Conservation (phyloP, 2,888 invertebrate species). For the Thysanoteuthis rhombus region DNA sequence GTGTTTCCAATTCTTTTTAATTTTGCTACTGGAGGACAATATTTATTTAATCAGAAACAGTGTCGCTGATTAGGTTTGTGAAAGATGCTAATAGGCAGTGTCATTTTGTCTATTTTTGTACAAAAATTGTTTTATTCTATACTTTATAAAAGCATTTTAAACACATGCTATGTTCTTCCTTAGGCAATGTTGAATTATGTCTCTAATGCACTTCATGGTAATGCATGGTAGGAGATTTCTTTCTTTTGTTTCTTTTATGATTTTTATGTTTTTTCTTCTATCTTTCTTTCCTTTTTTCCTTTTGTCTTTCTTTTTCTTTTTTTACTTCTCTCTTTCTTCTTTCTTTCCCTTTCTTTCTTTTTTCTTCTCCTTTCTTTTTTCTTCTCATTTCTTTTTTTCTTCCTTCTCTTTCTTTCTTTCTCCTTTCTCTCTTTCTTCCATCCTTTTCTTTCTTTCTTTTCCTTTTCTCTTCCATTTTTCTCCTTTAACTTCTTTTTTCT, state of each 20-base stretch:
- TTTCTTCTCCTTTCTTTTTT: neutral
- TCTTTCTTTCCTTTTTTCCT: neutral
- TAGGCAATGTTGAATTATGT: too few relatives aligned
- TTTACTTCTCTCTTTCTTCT: neutral
- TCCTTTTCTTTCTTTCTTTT: neutral
- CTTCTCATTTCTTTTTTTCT: neutral
- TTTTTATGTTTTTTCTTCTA: too few relatives aligned
- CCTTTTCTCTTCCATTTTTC: neutral
- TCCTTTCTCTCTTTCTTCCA: neutral
- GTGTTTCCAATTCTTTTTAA: too few relatives aligned
- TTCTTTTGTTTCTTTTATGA: too few relatives aligned
- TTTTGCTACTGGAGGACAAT: too few relatives aligned
- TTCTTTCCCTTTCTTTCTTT: neutral
- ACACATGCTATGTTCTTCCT: too few relatives aligned
- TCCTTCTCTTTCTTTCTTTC: neutral
- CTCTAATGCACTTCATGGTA: too few relatives aligned
- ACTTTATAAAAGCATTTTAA: too few relatives aligned
- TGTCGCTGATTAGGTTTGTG: too few relatives aligned
- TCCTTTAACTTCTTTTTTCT: neutral
- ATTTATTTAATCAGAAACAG: too few relatives aligned
- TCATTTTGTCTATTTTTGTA: neutral
- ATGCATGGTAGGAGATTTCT: too few relatives aligned
- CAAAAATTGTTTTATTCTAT: too few relatives aligned
- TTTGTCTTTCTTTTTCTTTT: neutral
- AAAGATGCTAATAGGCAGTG: neutral